These are phyloP conservation scores for Rhabdomys dilectus DNA, from an alignment of 2,113 vertebrate species.

Conservation along the genomic window DNA sequence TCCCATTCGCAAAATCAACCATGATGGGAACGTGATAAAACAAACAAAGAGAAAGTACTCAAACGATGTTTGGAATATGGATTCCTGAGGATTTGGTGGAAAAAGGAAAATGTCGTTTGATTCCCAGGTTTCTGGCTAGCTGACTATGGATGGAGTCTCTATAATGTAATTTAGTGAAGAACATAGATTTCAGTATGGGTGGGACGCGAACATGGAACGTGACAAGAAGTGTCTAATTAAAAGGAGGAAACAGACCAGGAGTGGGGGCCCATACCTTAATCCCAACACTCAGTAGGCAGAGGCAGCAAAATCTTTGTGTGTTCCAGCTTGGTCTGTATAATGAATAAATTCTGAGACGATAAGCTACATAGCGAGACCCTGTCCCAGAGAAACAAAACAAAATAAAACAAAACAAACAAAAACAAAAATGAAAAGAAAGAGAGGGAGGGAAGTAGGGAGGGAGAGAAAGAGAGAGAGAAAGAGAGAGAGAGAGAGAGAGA, in stretches of 20 bases:
- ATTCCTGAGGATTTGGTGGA: background rate
- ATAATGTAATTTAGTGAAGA: background rate
- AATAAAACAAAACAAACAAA: background rate
- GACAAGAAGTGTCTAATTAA: background rate
- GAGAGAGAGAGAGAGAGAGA: fast-evolving
- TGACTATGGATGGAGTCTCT: background rate
- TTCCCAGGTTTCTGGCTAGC: background rate
- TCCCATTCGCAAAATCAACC: background rate
- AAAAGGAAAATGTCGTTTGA: background rate
- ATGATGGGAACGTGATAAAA: background rate
- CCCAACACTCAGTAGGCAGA: background rate
- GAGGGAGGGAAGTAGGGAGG: no score
- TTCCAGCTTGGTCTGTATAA: background rate
- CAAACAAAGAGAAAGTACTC: background rate
- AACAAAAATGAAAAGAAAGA: background rate
- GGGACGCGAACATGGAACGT: no score
- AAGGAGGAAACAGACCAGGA: background rate
- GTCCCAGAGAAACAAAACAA: background rate
- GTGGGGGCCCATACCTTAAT: background rate
- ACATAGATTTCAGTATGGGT: background rate
- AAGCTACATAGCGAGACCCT: background rate
- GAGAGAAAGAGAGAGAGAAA: no score
- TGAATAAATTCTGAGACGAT: background rate
- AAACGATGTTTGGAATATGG: background rate
- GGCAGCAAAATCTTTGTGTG: background rate